phyloP scores from a whole-genome alignment of 2,113 vertebrate species.

The Fregetta grallaria region DNA sequence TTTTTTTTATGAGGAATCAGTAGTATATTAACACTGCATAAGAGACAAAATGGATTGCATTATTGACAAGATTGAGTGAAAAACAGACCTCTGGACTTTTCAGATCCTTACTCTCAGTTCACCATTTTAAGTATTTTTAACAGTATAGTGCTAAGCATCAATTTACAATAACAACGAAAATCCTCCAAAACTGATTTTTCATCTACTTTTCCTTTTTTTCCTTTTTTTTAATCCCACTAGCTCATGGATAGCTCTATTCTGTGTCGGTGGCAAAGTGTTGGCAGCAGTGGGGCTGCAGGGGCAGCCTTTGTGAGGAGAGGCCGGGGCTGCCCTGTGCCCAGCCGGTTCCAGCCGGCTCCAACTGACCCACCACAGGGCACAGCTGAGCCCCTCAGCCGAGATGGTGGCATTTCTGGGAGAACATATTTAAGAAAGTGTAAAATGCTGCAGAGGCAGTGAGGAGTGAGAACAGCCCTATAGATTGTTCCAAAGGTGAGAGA shows the following conservation, averaged over 20 bases:
- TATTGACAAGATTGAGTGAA: not conserved
- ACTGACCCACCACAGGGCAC: fast-evolving
- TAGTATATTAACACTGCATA: not conserved
- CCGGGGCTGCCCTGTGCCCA: fast-evolving
- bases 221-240: fast-evolving
- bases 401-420: fast-evolving
- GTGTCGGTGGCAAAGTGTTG: not conserved
- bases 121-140: not conserved
- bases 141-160: not conserved
- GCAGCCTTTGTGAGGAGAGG: too few species aligned
- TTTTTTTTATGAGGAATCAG: not conserved
- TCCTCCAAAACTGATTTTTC: not conserved
- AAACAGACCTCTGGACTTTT: not conserved
- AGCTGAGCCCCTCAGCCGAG: too few species aligned
- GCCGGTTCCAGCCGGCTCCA: fast-evolving
- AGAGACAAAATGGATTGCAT: not conserved
- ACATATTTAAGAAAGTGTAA: not conserved
- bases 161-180: not conserved
- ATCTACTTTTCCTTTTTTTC: fast-evolving
- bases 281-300: not conserved
- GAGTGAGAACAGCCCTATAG: not conserved
- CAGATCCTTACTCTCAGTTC: not conserved
- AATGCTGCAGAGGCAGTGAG: not conserved
- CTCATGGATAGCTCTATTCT: not conserved
- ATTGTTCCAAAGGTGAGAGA: not conserved